Percentiles rank a stretch among this genome's conserved stretches.
phyloP scores from a whole-genome alignment of 1,140 invertebrate species.

The Drosophila navojoa region DNA sequence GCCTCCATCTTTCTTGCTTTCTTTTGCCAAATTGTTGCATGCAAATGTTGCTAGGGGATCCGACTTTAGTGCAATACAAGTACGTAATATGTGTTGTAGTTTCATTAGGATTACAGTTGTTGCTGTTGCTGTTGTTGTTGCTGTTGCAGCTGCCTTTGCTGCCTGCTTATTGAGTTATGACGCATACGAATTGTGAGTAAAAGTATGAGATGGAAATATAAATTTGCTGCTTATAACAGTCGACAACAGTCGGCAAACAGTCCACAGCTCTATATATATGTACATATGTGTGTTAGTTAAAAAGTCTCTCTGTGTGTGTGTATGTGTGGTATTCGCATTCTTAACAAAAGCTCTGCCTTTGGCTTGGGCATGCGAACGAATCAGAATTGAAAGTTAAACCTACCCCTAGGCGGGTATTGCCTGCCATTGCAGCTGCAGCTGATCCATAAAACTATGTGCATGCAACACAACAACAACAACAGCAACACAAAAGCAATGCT shows the following conservation, averaged over 20 bases:
- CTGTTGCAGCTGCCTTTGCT: slow-evolving; percentile 36
- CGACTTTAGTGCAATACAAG: slow-evolving; percentile 22
- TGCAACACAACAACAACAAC: slow-evolving; percentile 43
- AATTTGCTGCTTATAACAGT: slow-evolving; percentile 81
- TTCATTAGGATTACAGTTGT: slow-evolving; percentile 80
- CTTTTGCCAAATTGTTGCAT: slow-evolving; percentile 78
- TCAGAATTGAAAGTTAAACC: slow-evolving; percentile 61
- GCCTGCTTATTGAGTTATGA: slow-evolving; percentile 80
- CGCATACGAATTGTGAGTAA: slow-evolving; percentile 73
- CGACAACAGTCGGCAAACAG: slow-evolving; percentile 50
- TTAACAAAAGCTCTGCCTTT: slow-evolving; percentile 77
- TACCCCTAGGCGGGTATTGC: slow-evolving; percentile 40
- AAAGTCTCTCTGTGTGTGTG: slow-evolving; percentile 41
- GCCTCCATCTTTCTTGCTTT: slow-evolving; percentile 9
- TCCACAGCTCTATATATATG: background rate
- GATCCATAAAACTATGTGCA: slow-evolving; percentile 81
- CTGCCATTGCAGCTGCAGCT: slow-evolving; percentile 78
- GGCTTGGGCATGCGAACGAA: slow-evolving; percentile 56
- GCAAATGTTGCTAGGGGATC: slow-evolving; percentile 58
- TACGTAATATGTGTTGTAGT: slow-evolving; percentile 72
- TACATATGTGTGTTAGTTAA: slow-evolving; percentile 29
- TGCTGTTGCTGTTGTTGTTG: slow-evolving; percentile 24
- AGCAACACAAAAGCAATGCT: slow-evolving; percentile 48
- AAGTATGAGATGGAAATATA: slow-evolving; percentile 66
- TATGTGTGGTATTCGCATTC: slow-evolving; percentile 47